Evolutionary conservation across 2,797 vertebrate species (phyloP).

Genomic region (Leptodactylus fallax): DNA sequence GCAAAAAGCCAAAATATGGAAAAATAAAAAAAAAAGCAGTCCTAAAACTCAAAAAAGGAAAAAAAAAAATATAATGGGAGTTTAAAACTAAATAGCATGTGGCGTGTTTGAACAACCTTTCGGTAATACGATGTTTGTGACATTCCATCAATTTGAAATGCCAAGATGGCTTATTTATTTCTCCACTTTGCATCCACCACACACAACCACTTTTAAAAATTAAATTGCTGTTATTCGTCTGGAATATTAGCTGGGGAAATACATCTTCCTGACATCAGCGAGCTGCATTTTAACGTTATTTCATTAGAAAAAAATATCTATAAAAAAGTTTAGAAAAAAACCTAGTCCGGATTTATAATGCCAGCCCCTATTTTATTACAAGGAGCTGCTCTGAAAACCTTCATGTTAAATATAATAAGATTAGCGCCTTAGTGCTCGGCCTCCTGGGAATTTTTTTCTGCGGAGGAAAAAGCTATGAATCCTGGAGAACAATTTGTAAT

Average conservation of each 20-base stretch:
- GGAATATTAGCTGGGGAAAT: constrained; percentile 53
- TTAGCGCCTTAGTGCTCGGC: not conserved
- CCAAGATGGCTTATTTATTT: constrained; percentile 35
- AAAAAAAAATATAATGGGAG: not conserved
- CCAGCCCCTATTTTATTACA: constrained; percentile 16
- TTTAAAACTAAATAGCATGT: not conserved
- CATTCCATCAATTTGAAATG: constrained; percentile 51
- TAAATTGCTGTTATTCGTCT: constrained; percentile 41
- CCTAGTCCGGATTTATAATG: constrained; percentile 1
- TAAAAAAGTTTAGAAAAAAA: not conserved
- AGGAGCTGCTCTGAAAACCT: constrained; percentile 26
- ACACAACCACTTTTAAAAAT: constrained; percentile 45
- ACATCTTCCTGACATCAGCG: constrained; percentile 45
- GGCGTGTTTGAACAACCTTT: constrained; percentile 41
- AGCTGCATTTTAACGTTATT: constrained; percentile 38
- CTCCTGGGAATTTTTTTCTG: constrained; percentile 1
- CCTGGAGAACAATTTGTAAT: constrained; percentile 23
- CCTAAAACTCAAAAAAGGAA: not conserved
- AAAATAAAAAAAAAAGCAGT: not conserved
- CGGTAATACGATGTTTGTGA: constrained; percentile 33
- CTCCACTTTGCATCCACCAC: constrained; percentile 14
- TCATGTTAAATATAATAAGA: constrained; percentile 40
- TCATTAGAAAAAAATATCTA: constrained; percentile 42
- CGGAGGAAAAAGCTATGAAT: not conserved
- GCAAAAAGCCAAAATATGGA: not conserved